These are phyloP conservation scores for Drosophila borborema DNA, from an alignment of 2,888 invertebrate species.

Conservation along the genomic window DNA sequence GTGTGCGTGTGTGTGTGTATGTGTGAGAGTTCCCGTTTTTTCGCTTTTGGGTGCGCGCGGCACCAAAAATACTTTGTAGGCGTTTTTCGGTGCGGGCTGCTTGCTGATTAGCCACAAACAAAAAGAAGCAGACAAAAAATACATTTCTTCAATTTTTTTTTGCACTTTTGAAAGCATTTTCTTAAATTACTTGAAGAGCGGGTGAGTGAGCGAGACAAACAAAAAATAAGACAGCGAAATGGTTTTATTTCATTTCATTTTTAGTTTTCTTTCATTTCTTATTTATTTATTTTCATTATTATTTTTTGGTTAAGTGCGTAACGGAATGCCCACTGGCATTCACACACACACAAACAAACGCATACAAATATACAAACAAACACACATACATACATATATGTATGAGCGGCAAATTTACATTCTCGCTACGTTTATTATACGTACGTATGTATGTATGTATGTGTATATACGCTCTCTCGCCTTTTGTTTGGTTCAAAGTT, in stretches of 20 bases:
- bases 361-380: slow-evolving; percentile 4
- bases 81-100: slow-evolving; percentile 50
- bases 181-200: slow-evolving; percentile 34
- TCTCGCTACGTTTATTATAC: slow-evolving; percentile 42
- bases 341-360: slow-evolving; percentile 8
- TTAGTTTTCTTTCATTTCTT: slow-evolving; percentile 48
- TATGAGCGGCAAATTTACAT: slow-evolving; percentile 43
- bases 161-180: slow-evolving; percentile 58
- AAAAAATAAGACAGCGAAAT: slow-evolving; percentile 15
- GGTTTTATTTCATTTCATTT: slow-evolving; percentile 54
- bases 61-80: slow-evolving; percentile 75
- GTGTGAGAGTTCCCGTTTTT: slow-evolving; percentile 32
- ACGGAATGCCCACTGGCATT: slow-evolving; percentile 41
- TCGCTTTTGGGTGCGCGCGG: slow-evolving; percentile 40
- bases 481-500: slow-evolving; percentile 73
- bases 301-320: slow-evolving; percentile 62
- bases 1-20: slow-evolving; percentile 10
- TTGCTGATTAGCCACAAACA: slow-evolving; percentile 66
- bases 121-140: slow-evolving; percentile 10
- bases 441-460: background rate
- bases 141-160: slow-evolving; percentile 22
- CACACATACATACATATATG: slow-evolving; percentile 8
- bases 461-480: slow-evolving; percentile 21
- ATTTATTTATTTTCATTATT: slow-evolving; percentile 42
- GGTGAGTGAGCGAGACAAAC: background rate